Conservation (phyloP, 1,140 invertebrate species). For the Anagrus nilaparvatae region DNA sequence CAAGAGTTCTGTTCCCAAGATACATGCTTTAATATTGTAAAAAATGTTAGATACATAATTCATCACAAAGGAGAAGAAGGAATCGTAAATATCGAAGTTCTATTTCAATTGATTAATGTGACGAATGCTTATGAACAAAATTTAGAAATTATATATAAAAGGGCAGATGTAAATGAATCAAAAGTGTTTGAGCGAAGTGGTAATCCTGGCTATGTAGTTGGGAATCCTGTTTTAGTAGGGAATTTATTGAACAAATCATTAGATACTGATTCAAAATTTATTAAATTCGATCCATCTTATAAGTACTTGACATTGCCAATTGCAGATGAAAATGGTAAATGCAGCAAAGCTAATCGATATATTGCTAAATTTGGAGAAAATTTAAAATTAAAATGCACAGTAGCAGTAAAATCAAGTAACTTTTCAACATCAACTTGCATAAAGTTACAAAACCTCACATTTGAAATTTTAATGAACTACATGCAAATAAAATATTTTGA, state of each 20-base stretch:
- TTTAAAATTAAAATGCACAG: conserved; percentile 37
- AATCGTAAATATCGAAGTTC: conserved; percentile 36
- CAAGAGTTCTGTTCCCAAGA: conserved; percentile 23
- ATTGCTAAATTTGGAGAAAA: conserved; percentile 43
- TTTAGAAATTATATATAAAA: conserved; percentile 42
- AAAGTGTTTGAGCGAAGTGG: conserved; percentile 47
- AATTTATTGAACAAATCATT: conserved; percentile 23
- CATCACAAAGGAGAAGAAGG: conserved; percentile 49
- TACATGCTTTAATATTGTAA: conserved; percentile 38
- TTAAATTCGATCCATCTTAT: conserved; percentile 28
- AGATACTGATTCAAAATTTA: conserved; percentile 19
- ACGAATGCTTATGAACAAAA: conserved; percentile 39
- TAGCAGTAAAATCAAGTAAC: conserved; percentile 24
- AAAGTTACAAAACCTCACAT: conserved; percentile 38
- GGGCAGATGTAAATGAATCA: conserved; percentile 33
- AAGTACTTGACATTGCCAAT: conserved; percentile 39
- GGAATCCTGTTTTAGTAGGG: conserved; percentile 52
- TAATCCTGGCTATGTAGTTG: conserved; percentile 55
- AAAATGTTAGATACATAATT: conserved; percentile 42
- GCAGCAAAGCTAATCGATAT: conserved; percentile 32
- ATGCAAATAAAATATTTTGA: conserved; percentile 28
- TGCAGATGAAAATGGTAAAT: conserved; percentile 32
- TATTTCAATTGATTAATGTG: conserved; percentile 37
- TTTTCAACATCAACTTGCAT: conserved; percentile 37
- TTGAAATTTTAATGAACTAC: conserved; percentile 18